Conservation (phyloP, 2,797 vertebrate species). For the Scleropages formosus region DNA sequence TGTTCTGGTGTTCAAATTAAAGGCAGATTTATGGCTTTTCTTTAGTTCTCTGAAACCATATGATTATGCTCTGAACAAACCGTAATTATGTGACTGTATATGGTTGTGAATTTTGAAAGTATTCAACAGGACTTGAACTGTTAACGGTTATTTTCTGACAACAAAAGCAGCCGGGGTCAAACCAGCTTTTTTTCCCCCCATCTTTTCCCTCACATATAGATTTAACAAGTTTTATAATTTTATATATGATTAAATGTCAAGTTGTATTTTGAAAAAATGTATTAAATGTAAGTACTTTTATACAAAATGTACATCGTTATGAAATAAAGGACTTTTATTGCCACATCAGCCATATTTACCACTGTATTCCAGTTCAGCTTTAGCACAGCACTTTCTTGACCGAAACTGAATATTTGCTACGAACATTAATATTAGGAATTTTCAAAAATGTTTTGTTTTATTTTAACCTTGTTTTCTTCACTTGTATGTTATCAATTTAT, state of each 20-base stretch:
- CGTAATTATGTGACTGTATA: slow-evolving; percentile 29
- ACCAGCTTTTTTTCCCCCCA: slow-evolving; percentile 32
- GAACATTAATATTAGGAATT: too few relatives aligned
- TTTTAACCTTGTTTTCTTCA: too few relatives aligned
- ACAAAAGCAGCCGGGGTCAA: slow-evolving; percentile 19
- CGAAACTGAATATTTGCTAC: too few relatives aligned
- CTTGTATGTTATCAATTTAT: too few relatives aligned
- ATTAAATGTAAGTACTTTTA: slow-evolving; percentile 53
- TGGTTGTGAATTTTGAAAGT: slow-evolving; percentile 28
- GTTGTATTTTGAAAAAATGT: slow-evolving; percentile 52
- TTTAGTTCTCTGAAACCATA: slow-evolving; percentile 13
- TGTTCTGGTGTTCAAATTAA: slow-evolving; percentile 17
- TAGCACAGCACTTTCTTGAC: too few relatives aligned
- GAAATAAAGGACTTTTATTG: slow-evolving; percentile 35
- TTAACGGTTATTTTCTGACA: slow-evolving; percentile 33
- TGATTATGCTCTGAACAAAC: slow-evolving; percentile 21
- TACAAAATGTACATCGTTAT: slow-evolving; percentile 46
- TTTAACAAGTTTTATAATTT: slow-evolving; percentile 54
- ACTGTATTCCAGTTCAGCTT: not conserved
- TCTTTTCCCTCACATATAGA: slow-evolving; percentile 39
- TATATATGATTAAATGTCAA: slow-evolving; percentile 55
- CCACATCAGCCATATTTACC: slow-evolving; percentile 9
- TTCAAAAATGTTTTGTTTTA: too few relatives aligned
- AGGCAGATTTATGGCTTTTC: slow-evolving; percentile 15
- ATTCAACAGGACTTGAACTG: slow-evolving; percentile 27